Conservation (phyloP, 2,888 invertebrate species). For the Drosophila austrosaltans region DNA sequence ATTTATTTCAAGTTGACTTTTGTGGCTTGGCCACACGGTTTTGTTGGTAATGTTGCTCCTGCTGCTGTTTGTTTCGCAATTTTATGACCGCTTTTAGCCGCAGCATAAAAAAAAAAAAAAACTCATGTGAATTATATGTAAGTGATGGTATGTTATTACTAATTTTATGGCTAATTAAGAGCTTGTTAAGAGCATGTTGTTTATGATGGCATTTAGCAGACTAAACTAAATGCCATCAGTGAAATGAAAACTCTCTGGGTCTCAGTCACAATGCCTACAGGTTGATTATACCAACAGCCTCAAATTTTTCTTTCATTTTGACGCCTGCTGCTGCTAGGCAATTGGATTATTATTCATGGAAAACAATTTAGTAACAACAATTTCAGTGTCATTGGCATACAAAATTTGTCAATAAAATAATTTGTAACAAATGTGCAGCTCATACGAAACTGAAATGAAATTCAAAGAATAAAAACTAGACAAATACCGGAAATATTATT, state of each 20-base stretch:
- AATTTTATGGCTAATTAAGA: constrained; percentile 50
- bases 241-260: neutral
- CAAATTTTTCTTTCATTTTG: neutral
- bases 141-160: constrained; percentile 23
- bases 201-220: constrained; percentile 9
- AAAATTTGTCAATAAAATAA: constrained; percentile 67
- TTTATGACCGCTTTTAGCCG: constrained; percentile 25
- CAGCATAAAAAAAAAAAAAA: neutral
- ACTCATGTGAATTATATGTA: constrained; percentile 15
- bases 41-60: constrained; percentile 23
- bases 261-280: constrained; percentile 4
- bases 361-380: constrained; percentile 47
- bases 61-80: constrained; percentile 24
- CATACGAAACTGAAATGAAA: constrained; percentile 23
- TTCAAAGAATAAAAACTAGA: constrained; percentile 28
- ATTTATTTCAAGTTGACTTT: constrained; percentile 72
- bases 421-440: constrained; percentile 31
- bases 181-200: constrained; percentile 23
- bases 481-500: constrained; percentile 63
- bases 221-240: constrained; percentile 1
- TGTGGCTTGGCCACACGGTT: constrained; percentile 51
- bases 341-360: constrained; percentile 39
- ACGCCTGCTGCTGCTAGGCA: constrained; percentile 18
- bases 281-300: constrained; percentile 17
- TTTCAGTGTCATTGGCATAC: constrained; percentile 53